Conservation (phyloP, 1,140 invertebrate genomes). For the Gerris buenoi region DNA sequence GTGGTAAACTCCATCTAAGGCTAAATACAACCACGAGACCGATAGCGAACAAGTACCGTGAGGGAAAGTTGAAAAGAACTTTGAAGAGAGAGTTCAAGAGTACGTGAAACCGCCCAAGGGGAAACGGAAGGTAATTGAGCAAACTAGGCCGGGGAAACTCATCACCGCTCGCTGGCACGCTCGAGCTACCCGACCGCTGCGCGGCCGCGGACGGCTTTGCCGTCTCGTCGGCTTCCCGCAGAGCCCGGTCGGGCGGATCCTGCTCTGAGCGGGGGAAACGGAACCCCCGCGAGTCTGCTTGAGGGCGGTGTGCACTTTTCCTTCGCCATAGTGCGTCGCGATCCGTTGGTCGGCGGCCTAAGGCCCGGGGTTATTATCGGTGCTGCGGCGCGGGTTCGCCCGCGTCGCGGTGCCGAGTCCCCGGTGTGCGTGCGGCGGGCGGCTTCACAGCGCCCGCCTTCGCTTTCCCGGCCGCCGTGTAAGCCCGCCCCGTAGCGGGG, state of each 20-base stretch:
- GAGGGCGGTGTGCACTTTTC: not conserved
- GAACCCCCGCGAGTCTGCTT: too few relatives aligned
- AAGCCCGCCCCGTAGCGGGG: too few relatives aligned
- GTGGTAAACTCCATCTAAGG: constrained; percentile 74
- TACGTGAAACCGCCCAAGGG: constrained; percentile 62
- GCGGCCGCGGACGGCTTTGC: not conserved
- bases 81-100: constrained; percentile 79
- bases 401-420: not conserved
- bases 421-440: too few relatives aligned
- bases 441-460: too few relatives aligned
- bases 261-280: too few relatives aligned
- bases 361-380: constrained; percentile 7
- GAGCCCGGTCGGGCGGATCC: too few relatives aligned
- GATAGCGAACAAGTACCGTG: constrained; percentile 82
- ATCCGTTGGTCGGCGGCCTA: constrained; percentile 26
- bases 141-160: constrained; percentile 13
- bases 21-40: constrained; percentile 70
- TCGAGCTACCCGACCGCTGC: not conserved
- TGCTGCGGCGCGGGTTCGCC: not conserved
- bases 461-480: too few relatives aligned
- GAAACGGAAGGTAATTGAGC: constrained; percentile 38
- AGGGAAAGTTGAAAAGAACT: constrained; percentile 82
- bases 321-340: constrained; percentile 34
- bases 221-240: too few relatives aligned
- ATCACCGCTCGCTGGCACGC: constrained; percentile 3